These are phyloP conservation scores for Drosophila sordidula DNA, from an alignment of 2,888 invertebrate species.

Conservation along the genomic window DNA sequence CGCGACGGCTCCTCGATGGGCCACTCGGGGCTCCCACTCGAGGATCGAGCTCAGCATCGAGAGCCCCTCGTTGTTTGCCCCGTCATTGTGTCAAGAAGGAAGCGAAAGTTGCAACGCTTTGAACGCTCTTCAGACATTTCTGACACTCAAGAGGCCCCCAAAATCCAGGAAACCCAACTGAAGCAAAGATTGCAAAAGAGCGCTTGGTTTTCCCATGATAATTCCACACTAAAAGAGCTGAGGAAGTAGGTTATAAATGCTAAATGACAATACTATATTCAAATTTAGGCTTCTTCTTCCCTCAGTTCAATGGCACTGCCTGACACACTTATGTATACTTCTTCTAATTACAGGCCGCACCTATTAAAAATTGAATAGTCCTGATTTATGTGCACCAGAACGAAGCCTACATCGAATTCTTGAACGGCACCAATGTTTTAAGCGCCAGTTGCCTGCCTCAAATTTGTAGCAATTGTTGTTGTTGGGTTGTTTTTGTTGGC, in stretches of 20 bases:
- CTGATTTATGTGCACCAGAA: no score
- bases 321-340: no score
- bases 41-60: constrained; percentile 37
- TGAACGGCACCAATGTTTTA: constrained; percentile 27
- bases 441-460: constrained; percentile 35
- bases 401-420: constrained; percentile 14
- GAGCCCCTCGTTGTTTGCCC: constrained; percentile 42
- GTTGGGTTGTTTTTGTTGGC: constrained; percentile 16
- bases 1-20: constrained; percentile 42
- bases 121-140: constrained; percentile 21
- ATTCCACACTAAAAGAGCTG: not conserved
- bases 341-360: no score
- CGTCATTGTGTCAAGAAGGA: constrained; percentile 35
- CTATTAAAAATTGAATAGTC: no score
- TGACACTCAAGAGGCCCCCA: constrained; percentile 15
- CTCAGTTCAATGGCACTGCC: no score
- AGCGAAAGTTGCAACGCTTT: constrained; percentile 44
- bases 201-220: not conserved
- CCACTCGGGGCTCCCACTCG: constrained; percentile 33
- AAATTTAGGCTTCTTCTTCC: no score
- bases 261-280: no score
- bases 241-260: not conserved
- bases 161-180: constrained; percentile 29
- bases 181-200: no score
- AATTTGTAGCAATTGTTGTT: constrained; percentile 27